Conservation (phyloP, 2,888 invertebrate genomes). For the Notocelia uddmanniana region DNA sequence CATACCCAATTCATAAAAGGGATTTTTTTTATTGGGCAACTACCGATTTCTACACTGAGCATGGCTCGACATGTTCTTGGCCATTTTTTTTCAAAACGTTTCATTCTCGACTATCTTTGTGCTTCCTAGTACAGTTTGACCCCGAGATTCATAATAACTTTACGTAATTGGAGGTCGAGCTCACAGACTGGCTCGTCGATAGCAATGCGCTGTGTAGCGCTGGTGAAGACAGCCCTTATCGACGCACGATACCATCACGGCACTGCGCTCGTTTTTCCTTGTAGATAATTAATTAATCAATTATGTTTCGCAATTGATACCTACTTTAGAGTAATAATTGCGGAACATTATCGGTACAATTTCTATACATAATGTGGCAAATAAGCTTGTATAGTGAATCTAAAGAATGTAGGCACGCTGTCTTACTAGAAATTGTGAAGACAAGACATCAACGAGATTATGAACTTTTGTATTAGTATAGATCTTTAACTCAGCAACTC, state of each 20-base stretch:
- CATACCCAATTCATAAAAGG: too few species aligned
- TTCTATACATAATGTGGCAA: background rate
- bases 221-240: background rate
- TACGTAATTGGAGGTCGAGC: background rate
- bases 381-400: background rate
- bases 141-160: background rate
- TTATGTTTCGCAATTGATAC: background rate
- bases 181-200: background rate
- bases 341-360: background rate
- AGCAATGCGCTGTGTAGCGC: background rate
- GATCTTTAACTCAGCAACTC: background rate
- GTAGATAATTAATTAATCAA: background rate
- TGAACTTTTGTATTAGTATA: background rate
- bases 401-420: background rate
- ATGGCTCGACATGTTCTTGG: too few species aligned
- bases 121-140: background rate
- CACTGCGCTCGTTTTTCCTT: background rate
- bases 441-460: slow-evolving; percentile 20
- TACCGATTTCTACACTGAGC: too few species aligned
- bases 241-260: background rate
- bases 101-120: background rate
- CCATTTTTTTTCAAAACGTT: background rate
- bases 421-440: background rate
- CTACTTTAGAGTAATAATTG: background rate
- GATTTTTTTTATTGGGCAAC: too few species aligned